Evolutionary conservation across 2,888 invertebrate species (phyloP).

Genomic region (Drosophila acutilabella): DNA sequence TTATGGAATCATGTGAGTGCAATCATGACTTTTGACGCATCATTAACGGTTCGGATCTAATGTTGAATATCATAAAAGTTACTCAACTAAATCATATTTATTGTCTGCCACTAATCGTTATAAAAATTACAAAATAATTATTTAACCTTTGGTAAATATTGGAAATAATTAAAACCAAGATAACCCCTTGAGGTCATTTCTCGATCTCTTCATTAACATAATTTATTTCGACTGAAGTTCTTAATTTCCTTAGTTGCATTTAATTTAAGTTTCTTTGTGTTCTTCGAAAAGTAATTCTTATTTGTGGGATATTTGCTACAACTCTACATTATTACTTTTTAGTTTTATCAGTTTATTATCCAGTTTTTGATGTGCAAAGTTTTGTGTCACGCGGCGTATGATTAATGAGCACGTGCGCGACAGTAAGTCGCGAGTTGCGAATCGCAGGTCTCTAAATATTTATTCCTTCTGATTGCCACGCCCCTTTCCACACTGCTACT

Average conservation of each 20-base stretch:
- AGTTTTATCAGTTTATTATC: neutral
- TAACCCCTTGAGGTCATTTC: no score
- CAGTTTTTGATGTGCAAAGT: slow-evolving; percentile 2
- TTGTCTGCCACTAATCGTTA: no score
- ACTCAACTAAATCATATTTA: slow-evolving; percentile 6
- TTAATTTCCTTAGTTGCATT: no score
- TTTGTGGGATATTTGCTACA: neutral
- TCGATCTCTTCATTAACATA: no score
- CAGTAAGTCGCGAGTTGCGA: no score
- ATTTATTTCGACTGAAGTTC: no score
- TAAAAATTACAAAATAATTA: no score
- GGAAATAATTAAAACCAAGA: no score
- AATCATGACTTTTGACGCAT: slow-evolving; percentile 15
- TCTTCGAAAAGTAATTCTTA: neutral
- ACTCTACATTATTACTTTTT: neutral
- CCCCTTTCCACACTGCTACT: neutral
- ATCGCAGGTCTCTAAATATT: neutral
- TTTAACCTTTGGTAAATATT: no score
- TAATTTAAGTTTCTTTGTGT: no score
- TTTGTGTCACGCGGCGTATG: slow-evolving; percentile 32
- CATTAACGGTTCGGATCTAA: slow-evolving; percentile 14
- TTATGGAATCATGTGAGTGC: slow-evolving; percentile 18
- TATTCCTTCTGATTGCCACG: neutral
- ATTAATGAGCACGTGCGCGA: slow-evolving; percentile 15
- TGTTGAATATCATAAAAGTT: slow-evolving; percentile 1